phyloP scores from a whole-genome alignment of 2,888 invertebrate genomes.

The Imbricaverruca yamaguchii region DNA sequence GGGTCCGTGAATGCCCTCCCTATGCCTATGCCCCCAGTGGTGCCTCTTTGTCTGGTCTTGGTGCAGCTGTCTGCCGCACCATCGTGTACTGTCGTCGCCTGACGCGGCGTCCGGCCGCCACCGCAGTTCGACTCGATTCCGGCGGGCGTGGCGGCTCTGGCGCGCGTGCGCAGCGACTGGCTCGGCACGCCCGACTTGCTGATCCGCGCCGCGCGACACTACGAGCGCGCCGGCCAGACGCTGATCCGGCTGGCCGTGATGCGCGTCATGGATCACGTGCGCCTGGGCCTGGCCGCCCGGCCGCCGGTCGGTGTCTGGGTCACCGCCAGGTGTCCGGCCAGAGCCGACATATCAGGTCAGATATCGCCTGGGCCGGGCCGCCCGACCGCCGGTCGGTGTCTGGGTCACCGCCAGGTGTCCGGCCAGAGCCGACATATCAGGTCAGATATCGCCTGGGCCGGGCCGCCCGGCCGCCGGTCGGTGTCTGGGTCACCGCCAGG shows the following conservation, averaged over 20 bases:
- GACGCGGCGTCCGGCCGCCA: no score
- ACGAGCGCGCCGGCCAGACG: constrained; percentile 47
- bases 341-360: constrained; percentile 42
- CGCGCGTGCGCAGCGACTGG: constrained; percentile 40
- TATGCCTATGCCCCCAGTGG: no score
- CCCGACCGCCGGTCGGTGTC: constrained; percentile 39
- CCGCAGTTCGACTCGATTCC: constrained; percentile 29
- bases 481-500: constrained; percentile 42
- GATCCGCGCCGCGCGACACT: constrained; percentile 48
- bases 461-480: constrained; percentile 9
- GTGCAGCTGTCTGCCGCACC: no score
- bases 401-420: constrained; percentile 46
- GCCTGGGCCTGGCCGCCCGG: background rate
- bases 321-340: constrained; percentile 44
- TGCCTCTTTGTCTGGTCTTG: no score
- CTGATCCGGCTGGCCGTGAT: constrained; percentile 44
- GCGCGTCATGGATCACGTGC: background rate
- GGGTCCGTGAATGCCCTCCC: no score
- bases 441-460: constrained; percentile 41
- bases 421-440: constrained; percentile 45
- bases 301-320: constrained; percentile 38
- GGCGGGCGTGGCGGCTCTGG: constrained; percentile 36
- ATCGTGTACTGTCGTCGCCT: no score
- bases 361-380: background rate
- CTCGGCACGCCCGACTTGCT: constrained; percentile 41